Evolutionary conservation across 2,888 invertebrate species (phyloP).

Genomic region (Meganola albula): DNA sequence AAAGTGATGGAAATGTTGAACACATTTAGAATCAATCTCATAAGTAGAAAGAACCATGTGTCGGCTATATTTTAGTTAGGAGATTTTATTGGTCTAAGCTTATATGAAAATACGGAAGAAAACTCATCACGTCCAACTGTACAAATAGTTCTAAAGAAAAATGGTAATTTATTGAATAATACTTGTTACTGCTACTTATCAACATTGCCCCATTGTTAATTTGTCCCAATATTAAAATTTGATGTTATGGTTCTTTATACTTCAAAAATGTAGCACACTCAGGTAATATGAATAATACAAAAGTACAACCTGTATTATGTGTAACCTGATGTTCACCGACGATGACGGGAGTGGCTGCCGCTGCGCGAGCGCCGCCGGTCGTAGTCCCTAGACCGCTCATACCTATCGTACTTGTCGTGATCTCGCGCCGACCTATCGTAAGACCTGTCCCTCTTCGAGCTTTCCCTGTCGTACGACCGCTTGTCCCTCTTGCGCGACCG

Average conservation of each 20-base stretch:
- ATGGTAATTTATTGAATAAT: no score
- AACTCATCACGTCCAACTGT: no score
- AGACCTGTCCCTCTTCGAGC: slow-evolving; percentile 38
- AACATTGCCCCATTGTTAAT: no score
- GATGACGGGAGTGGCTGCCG: slow-evolving; percentile 55
- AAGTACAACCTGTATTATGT: slow-evolving; percentile 62
- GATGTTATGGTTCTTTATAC: no score
- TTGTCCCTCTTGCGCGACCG: slow-evolving; percentile 46
- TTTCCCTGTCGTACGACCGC: slow-evolving; percentile 47
- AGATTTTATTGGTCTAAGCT: background rate
- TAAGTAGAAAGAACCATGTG: no score
- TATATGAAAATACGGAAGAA: no score
- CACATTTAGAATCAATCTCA: no score
- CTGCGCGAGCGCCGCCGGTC: slow-evolving; percentile 57
- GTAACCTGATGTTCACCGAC: slow-evolving; percentile 70
- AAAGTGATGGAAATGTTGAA: no score
- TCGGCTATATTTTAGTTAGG: no score
- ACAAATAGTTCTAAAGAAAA: no score
- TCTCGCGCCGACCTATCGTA: slow-evolving; percentile 32
- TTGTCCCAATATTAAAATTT: no score
- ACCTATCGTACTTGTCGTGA: slow-evolving; percentile 59
- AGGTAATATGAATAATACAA: slow-evolving; percentile 21
- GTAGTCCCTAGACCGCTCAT: slow-evolving; percentile 68
- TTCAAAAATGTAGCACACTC: slow-evolving; percentile 20
- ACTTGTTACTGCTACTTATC: no score